Percentiles rank a stretch among this genome's conserved stretches.
phyloP scores from a whole-genome alignment of 2,113 vertebrate genomes.

The Chlamydotis undulata region DNA sequence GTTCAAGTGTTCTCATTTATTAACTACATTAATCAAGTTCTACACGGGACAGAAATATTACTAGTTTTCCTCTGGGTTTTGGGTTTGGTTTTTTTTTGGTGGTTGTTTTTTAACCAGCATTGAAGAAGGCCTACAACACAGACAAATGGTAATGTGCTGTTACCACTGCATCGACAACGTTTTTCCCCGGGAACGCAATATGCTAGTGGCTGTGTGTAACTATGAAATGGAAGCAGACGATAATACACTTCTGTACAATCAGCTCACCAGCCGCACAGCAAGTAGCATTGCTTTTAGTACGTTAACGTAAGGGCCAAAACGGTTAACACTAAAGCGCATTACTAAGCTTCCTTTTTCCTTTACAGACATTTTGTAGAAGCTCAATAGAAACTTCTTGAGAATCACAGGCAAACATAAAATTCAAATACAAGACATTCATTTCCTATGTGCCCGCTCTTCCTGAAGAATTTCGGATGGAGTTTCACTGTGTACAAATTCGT shows the following conservation, averaged over 20 bases:
- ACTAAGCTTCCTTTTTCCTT: not conserved
- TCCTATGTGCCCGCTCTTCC: not conserved
- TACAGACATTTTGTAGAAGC: not conserved
- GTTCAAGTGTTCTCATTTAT: not conserved
- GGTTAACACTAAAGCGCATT: not conserved
- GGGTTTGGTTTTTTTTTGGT: not conserved
- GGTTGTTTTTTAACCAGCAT: not conserved
- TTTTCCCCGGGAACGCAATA: not conserved
- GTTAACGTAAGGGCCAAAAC: not conserved
- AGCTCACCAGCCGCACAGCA: not conserved
- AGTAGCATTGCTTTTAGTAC: not conserved
- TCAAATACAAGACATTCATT: not conserved
- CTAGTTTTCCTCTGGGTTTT: not conserved
- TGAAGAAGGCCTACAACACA: not conserved
- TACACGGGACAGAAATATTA: not conserved
- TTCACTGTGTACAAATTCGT: fast-evolving
- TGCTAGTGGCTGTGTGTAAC: not conserved
- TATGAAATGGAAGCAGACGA: not conserved
- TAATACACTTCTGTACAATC: not conserved
- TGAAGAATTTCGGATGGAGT: not conserved
- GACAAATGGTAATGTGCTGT: not conserved
- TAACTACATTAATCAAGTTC: not conserved
- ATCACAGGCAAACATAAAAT: not conserved
- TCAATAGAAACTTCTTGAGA: not conserved
- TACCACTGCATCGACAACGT: fast-evolving